Percentiles rank a stretch among this genome's conserved stretches.
Evolutionary conservation across 2,888 invertebrate genomes (phyloP).

Genomic region (Sepioteuthis lessoniana): DNA sequence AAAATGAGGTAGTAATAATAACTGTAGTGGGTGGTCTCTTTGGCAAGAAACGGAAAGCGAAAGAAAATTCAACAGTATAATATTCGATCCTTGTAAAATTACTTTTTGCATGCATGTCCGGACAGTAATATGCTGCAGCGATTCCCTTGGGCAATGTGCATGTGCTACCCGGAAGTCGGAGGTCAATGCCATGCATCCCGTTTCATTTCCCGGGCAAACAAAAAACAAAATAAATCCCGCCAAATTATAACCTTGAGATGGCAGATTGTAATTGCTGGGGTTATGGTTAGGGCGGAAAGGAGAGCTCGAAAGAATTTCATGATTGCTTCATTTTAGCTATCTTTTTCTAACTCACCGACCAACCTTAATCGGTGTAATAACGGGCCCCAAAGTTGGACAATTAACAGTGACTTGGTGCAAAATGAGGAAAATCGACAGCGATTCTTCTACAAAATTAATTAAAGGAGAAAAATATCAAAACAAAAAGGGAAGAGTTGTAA

Average conservation of each 20-base stretch:
- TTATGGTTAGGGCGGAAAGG: not conserved
- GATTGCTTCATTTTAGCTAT: not conserved
- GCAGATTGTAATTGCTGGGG: not conserved
- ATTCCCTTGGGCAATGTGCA: not conserved
- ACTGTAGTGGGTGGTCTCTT: not conserved
- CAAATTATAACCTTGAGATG: not conserved
- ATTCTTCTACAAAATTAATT: too few species aligned
- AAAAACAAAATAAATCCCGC: not conserved
- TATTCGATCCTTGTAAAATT: not conserved
- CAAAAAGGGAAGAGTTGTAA: too few species aligned
- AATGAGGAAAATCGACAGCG: too few species aligned
- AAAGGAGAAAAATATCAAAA: too few species aligned
- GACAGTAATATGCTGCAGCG: not conserved
- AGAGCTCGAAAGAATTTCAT: not conserved
- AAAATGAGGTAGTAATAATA: not conserved
- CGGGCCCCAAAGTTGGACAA: not conserved
- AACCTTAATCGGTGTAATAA: not conserved
- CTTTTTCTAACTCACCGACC: not conserved
- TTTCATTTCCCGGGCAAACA: not conserved
- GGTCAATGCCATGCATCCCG: not conserved
- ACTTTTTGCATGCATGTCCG: not conserved
- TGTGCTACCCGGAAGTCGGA: not conserved
- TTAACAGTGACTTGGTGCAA: not conserved
- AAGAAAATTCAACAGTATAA: not conserved
- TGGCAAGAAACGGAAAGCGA: not conserved